Base-by-base conservation (phyloP, 2,888 invertebrate species). In the Cheilosia variabilis region DNA sequence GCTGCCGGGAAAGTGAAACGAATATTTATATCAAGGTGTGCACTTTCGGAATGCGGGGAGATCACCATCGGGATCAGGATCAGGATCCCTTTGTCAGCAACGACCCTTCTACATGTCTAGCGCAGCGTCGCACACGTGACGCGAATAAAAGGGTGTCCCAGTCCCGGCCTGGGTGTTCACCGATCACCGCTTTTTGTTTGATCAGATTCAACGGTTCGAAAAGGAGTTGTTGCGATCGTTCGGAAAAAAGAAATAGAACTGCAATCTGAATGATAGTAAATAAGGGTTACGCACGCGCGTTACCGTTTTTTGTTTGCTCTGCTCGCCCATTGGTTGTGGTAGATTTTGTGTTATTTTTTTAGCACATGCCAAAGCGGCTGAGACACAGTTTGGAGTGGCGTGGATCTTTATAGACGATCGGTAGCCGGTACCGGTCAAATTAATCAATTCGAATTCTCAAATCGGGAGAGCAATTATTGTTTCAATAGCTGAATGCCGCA, bases 121-220 rank as follows among this genome's bases (percentile, higher is more conserved):
- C 78, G 62, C 75, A 52, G 58, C 63, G 80, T 71, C 69, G n/a
- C 37, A 66, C 84, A 80, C 84, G 84, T 84, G 84, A 84, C 84
- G 84, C 69, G 73, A 84, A 84, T 80, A 79, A 84, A 84, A 80
- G 84, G 84, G 84, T 84, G 83, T 13, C 57, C 45, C 19, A 7
- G 83, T 37, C 57, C 45, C 41, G 4, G 15, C 13, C 13, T 58
- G 17, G 58, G 31, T 72, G 60, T 53, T 77, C 77, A 22, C 43
- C 52, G n/a, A 81, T 58, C 55, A 73, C 41, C 69, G 55, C 37
- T 47, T 47, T 50, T 76, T 50, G 17, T 19, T 58, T 62, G 41
- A 27, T 53, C 43, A 43, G 58, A 71, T 52, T 22, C 37, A 4
- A 34, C 34, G 34, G 34, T 34, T 34, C 10, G 10, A 34, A 37